Conservation (phyloP, 2,797 vertebrate species). For the Megaceryle alcyon region DNA sequence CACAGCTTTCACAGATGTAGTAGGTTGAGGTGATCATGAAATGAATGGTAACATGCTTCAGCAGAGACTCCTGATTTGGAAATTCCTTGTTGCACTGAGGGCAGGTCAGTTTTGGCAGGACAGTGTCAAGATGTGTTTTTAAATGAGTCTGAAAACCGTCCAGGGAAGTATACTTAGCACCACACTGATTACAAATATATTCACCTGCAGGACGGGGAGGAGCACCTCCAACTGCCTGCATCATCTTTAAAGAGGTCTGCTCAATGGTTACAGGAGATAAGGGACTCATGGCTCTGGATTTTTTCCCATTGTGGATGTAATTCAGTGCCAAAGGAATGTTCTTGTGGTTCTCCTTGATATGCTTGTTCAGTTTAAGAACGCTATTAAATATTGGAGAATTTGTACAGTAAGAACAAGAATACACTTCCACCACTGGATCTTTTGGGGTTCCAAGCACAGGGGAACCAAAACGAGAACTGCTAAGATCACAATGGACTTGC, state of each 20-base stretch:
- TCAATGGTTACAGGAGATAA: conserved; percentile 93
- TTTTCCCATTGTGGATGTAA: conserved; percentile 97
- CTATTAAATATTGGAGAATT: conserved; percentile 99
- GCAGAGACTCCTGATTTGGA: conserved; percentile 94
- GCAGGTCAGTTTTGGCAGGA: conserved; percentile 92
- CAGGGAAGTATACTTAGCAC: conserved; percentile 94
- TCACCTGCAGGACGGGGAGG: conserved; percentile 88
- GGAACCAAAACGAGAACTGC: conserved; percentile 94
- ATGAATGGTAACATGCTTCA: conserved; percentile 96
- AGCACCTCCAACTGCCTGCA: conserved; percentile 86
- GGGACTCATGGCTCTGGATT: conserved; percentile 94
- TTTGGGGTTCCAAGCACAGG: conserved; percentile 93
- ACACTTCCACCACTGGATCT: conserved; percentile 97
- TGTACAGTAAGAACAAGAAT: conserved; percentile 99
- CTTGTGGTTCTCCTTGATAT: conserved; percentile 99
- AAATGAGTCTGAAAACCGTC: conserved; percentile 98
- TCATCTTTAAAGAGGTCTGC: conserved; percentile 88
- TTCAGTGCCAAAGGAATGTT: conserved; percentile 98
- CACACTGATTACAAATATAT: conserved; percentile 98
- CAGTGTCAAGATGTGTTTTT: conserved; percentile 94
- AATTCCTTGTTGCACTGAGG: conserved; percentile 99
- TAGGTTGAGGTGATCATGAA: conserved; percentile 97
- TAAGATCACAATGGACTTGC: conserved; percentile 96
- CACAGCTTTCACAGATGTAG: conserved; percentile 98
- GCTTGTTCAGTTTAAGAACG: conserved; percentile 96